Base-by-base conservation (phyloP, 2,113 vertebrate species). In the Pluvianellus socialis region DNA sequence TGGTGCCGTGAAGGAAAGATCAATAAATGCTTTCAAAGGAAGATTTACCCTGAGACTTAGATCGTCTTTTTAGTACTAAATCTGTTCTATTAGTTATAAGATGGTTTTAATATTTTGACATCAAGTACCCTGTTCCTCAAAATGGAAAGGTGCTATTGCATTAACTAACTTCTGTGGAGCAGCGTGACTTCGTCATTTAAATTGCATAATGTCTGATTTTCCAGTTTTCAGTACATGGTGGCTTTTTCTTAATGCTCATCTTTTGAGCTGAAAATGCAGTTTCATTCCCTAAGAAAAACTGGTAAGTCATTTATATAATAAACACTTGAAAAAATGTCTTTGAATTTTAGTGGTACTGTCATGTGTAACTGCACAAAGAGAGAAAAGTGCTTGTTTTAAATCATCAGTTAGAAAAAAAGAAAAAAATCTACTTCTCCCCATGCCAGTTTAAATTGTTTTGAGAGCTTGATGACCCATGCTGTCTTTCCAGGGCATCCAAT, bases 21-120 rank as follows among this genome's bases (percentile, higher is more conserved):
- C 97, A 96, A 97, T 96, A 97, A 94, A 88, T 94, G 95, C 86
- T 96, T 97, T 97, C 93, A 94, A 88, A 96, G 81, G 81, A 96
- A 94, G 93, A 96, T 95, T 97, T 96, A 91, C 53, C 44, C 28
- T 47, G 81, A 90, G 92, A 82, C 40, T 94, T 93, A 63, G 79
- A 88, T 79, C 28, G 88, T 91, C 74, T 94, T 95, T 95, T 97
- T 93, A 92, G 94, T 96, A 82, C 80, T 77, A 65, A 92, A 74
- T 96, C 79, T 92, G 33, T 83, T 62, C 83, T 89, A 30, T 88
- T 94, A 87, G 49, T 86, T 95, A 80, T 73, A 90, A 90, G 42
- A 45, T 81, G 49, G 30, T 67, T 91, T 88, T 96, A 92, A 71
- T 94, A 88, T 90, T 75, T 80, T 96, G 81, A 88, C 67, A 81